Evolutionary conservation across 2,113 vertebrate genomes (phyloP), one percentile per base, ranked within the genome.

Genomic region (Amblyornis subalaris): DNA sequence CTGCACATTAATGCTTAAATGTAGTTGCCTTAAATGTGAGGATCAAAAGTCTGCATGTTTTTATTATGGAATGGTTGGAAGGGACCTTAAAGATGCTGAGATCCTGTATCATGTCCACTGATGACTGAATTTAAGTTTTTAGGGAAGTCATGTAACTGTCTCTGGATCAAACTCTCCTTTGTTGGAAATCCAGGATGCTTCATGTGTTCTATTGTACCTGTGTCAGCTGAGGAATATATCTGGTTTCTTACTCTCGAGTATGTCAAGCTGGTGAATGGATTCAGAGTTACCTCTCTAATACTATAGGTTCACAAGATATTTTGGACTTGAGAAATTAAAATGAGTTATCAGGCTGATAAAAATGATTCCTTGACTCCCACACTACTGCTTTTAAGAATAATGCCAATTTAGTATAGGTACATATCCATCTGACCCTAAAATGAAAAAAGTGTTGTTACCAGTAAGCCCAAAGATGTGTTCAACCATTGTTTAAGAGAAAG

Each of bases 141-240:
- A 69, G 19, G 20, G 38, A 85, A 28, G 31, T 67, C 6, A n/a
- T 5, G 1, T 62, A 42, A 22, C 18, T 65, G 29, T 35, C 31
- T 87, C n/a, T 57, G 19, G 17, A 53, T 91, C 25, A 61, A 74
- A 57, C 57, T 55, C 20, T 84, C 31, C 50, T 65, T 53, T 66
- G 20, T 9, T 70, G 44, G 42, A 93, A 82, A 60, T 67, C 38
- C 29, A 17, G 22, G 16, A 55, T 51, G 36, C 35, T 60, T 78
- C 1, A 0, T 61, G 36, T 1, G 0, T 55, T 90, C 50, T 38
- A 45, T 7, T 79, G 50, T 29, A 17, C 1, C 0, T 35, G 23
- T 60, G 24, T 69, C 69, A 73, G 36, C 45, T 70, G 60, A 62
- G 28, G 42, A 87, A 66, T 58, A 44, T 40, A 45, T 17, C 28